Conservation (phyloP, 1,140 invertebrate genomes). For the Drosophila kanapiae region DNA sequence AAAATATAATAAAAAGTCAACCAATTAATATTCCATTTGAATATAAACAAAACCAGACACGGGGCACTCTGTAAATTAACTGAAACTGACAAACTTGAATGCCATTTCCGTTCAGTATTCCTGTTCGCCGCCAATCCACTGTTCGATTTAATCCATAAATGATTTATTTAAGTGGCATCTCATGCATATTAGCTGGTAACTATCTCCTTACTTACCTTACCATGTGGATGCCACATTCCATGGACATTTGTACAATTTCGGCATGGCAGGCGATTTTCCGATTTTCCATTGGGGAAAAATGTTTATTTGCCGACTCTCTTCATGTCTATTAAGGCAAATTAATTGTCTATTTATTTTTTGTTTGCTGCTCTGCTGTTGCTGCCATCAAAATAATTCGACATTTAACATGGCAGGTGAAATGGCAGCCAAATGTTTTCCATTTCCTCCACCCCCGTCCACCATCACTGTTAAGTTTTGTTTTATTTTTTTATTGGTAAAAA, state of each 20-base stretch:
- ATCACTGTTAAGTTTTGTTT: background rate
- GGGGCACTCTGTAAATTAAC: background rate
- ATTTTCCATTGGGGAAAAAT: constrained; percentile 23
- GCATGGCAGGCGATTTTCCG: constrained; percentile 29
- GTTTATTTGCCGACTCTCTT: constrained; percentile 41
- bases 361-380: constrained; percentile 43
- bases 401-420: constrained; percentile 64
- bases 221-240: constrained; percentile 6
- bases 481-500: background rate
- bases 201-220: no score
- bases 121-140: background rate
- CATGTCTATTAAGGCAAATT: constrained; percentile 80
- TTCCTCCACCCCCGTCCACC: background rate
- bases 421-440: constrained; percentile 14
- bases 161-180: constrained; percentile 37
- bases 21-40: no score
- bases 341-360: constrained; percentile 80
- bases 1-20: no score
- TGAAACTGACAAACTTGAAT: background rate
- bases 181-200: constrained; percentile 14
- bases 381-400: constrained; percentile 81
- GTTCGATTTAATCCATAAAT: constrained; percentile 35
- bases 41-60: no score
- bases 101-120: background rate
- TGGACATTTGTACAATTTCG: constrained; percentile 16